These are phyloP conservation scores for Zelostemma sp. DNA, from an alignment of 1,140 invertebrate species.

Conservation along the genomic window DNA sequence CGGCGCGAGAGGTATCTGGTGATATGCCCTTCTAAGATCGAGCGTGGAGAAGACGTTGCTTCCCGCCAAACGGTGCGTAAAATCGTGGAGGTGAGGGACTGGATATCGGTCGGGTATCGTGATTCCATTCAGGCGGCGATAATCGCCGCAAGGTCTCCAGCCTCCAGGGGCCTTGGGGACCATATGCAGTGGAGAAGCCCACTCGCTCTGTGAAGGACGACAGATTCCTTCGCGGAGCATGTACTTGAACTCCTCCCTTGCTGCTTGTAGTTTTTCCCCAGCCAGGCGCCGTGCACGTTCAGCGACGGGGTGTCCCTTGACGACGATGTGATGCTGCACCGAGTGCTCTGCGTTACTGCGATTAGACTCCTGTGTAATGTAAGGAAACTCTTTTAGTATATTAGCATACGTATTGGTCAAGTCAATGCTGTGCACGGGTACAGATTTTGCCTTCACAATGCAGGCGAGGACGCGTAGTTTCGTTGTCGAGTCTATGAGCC, in stretches of 20 bases:
- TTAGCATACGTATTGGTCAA: too few relatives aligned
- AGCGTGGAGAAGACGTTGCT: constrained; percentile 59
- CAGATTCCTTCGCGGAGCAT: constrained; percentile 45
- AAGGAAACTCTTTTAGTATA: too few relatives aligned
- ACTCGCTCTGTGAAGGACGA: constrained; percentile 47
- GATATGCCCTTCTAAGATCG: constrained; percentile 53
- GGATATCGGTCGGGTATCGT: constrained; percentile 54
- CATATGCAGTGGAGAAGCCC: constrained; percentile 55
- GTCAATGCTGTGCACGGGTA: too few relatives aligned
- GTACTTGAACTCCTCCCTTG: constrained; percentile 25
- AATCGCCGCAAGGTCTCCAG: constrained; percentile 67
- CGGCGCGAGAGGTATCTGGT: constrained; percentile 1
- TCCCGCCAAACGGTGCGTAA: constrained; percentile 53
- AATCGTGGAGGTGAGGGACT: constrained; percentile 46
- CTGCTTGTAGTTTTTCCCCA: constrained; percentile 43
- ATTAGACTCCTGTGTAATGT: too few relatives aligned
- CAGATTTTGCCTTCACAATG: too few relatives aligned
- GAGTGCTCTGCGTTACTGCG: too few relatives aligned
- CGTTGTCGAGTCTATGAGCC: too few relatives aligned
- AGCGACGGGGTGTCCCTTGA: constrained; percentile 56
- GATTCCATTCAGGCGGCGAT: constrained; percentile 60
- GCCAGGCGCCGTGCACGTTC: constrained; percentile 56
- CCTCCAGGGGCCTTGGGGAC: constrained; percentile 61
- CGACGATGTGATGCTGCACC: too few relatives aligned
- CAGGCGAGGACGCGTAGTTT: too few relatives aligned